A percentile compares a stretch with the other conserved stretches of the same genome.
Evolutionary conservation across 2,797 vertebrate species (phyloP).

Genomic region (Alcedo quadribrachys): DNA sequence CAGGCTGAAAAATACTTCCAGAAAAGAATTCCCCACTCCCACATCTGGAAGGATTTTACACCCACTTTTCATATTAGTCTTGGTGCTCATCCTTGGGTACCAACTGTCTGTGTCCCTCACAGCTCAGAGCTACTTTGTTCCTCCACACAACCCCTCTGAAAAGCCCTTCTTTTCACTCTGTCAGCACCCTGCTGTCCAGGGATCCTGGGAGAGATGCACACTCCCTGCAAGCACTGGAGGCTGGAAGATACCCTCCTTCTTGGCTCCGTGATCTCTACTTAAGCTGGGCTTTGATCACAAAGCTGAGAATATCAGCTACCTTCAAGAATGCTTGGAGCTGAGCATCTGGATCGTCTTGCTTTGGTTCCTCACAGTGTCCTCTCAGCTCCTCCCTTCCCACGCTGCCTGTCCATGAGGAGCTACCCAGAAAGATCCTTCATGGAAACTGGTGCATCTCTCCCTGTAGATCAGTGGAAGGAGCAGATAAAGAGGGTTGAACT

Average conservation of each 20-base stretch:
- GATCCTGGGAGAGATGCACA: accelerated
- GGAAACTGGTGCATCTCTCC: neutral
- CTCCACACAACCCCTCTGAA: neutral
- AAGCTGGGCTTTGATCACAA: neutral
- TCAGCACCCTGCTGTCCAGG: neutral
- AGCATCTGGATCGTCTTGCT: neutral
- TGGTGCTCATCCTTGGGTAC: neutral
- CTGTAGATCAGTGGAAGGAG: slow-evolving; percentile 48
- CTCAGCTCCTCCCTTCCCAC: neutral
- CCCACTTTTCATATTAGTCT: neutral
- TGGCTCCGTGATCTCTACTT: accelerated
- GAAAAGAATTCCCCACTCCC: neutral
- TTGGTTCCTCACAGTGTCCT: neutral
- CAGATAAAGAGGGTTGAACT: slow-evolving; percentile 69
- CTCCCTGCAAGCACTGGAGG: neutral
- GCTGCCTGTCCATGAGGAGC: neutral
- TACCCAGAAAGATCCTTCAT: neutral
- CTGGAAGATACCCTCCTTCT: neutral
- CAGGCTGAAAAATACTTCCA: neutral
- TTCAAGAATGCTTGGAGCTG: neutral
- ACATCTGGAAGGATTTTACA: neutral
- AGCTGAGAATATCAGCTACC: neutral
- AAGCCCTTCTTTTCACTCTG: neutral
- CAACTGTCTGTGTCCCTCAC: neutral
- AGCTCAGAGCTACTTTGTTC: neutral